Percentiles rank a stretch among this genome's conserved stretches.
phyloP scores from a whole-genome alignment of 2,113 vertebrate species.

The Lanius collurio region DNA sequence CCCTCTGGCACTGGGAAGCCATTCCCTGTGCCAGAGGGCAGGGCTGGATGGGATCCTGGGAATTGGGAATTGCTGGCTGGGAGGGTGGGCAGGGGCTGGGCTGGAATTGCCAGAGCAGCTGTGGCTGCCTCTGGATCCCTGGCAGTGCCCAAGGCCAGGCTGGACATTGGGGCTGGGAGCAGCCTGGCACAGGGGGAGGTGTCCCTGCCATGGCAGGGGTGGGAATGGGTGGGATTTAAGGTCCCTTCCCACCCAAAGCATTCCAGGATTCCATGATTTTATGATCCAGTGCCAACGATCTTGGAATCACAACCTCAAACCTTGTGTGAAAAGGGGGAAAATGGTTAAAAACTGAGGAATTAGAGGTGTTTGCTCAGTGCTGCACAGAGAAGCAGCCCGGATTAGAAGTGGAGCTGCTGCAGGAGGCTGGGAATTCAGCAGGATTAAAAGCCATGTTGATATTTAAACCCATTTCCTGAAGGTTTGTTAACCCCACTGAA shows the following conservation, averaged over 20 bases:
- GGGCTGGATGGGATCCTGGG: too few species aligned
- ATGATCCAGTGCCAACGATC: accelerated
- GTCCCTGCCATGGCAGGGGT: neutral
- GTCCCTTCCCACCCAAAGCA: neutral
- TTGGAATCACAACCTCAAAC: neutral
- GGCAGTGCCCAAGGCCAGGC: too few species aligned
- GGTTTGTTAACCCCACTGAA: neutral
- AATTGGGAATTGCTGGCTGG: too few species aligned
- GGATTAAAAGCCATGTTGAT: neutral
- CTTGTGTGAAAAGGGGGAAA: accelerated
- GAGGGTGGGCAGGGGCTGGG: too few species aligned
- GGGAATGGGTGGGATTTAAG: neutral
- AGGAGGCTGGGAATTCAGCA: neutral
- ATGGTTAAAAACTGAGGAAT: neutral
- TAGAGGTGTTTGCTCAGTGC: neutral
- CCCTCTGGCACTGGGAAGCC: too few species aligned
- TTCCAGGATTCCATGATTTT: neutral
- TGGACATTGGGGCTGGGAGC: neutral
- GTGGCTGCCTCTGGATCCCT: neutral
- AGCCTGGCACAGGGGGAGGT: accelerated
- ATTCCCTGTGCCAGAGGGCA: too few species aligned
- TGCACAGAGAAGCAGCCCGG: too few species aligned
- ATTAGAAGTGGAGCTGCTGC: neutral
- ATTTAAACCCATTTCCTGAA: neutral
- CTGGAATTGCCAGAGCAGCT: neutral